A percentile compares a stretch with the other conserved stretches of the same genome.
phyloP scores from a whole-genome alignment of 2,113 vertebrate species.

The Rynchops niger region DNA sequence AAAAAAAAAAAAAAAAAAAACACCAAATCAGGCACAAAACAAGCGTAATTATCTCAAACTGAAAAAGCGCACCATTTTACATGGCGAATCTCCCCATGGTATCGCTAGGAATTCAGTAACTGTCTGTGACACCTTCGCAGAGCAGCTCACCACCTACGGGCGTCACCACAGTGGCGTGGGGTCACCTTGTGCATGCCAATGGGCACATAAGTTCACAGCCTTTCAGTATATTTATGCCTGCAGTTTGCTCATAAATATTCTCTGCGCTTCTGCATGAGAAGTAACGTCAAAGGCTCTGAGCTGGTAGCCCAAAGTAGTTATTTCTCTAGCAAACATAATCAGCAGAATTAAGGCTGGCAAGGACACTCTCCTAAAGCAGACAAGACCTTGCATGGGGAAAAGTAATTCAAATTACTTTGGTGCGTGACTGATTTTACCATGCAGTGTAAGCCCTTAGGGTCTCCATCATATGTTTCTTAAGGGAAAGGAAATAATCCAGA shows the following conservation, averaged over 20 bases:
- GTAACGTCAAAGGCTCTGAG: accelerated
- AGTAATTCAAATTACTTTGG: neutral
- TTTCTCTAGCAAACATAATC: neutral
- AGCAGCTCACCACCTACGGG: neutral
- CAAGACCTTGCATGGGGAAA: neutral
- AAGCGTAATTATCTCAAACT: neutral
- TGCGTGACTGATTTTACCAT: neutral
- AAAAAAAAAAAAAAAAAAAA: neutral
- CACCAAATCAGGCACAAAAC: neutral
- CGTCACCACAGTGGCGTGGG: accelerated
- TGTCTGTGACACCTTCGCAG: neutral
- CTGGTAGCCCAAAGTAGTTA: neutral
- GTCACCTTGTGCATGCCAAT: neutral
- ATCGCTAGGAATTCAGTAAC: neutral
- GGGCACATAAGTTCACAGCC: accelerated
- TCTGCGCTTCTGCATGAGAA: neutral
- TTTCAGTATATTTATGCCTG: neutral
- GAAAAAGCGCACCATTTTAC: accelerated
- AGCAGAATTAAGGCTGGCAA: neutral
- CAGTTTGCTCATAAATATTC: neutral
- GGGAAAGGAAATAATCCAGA: neutral
- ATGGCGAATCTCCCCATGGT: neutral
- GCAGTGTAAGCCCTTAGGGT: neutral
- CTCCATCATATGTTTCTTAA: neutral
- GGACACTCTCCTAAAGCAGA: neutral